These are phyloP conservation scores for Harlomillsia oculata DNA, from an alignment of 1,140 invertebrate species.

Conservation along the genomic window DNA sequence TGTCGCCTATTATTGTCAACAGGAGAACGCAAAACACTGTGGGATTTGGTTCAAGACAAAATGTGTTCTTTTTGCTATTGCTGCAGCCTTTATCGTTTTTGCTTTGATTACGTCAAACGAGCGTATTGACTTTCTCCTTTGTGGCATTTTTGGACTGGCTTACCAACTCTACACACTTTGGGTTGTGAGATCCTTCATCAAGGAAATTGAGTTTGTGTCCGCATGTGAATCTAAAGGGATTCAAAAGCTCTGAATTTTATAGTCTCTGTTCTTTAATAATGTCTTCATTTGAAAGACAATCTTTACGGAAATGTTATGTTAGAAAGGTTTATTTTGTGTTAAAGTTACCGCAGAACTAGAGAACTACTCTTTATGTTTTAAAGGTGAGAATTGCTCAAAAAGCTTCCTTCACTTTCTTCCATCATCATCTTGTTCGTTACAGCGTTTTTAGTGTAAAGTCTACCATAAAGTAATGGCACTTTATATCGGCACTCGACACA, in stretches of 20 bases:
- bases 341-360: too few relatives aligned
- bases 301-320: too few relatives aligned
- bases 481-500: too few relatives aligned
- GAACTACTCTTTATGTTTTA: too few relatives aligned
- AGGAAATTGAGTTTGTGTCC: slow-evolving; percentile 4
- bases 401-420: too few relatives aligned
- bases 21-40: slow-evolving; percentile 7
- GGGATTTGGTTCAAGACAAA: slow-evolving; percentile 21
- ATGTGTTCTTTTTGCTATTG: slow-evolving; percentile 8
- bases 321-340: too few relatives aligned
- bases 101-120: slow-evolving; percentile 17
- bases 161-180: slow-evolving; percentile 24
- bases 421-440: too few relatives aligned
- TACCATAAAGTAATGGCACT: too few relatives aligned
- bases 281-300: too few relatives aligned
- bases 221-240: slow-evolving; percentile 15
- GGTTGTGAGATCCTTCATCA: slow-evolving; percentile 18
- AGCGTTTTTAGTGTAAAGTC: too few relatives aligned
- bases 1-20: background rate
- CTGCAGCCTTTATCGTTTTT: slow-evolving; percentile 9
- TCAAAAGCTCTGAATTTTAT: slow-evolving; percentile 2
- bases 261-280: too few relatives aligned
- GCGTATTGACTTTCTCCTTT: slow-evolving; percentile 15
- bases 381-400: too few relatives aligned
- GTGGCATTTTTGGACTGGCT: slow-evolving; percentile 11